Conservation (phyloP, 2,797 vertebrate genomes). For the Macrochelys suwanniensis region DNA sequence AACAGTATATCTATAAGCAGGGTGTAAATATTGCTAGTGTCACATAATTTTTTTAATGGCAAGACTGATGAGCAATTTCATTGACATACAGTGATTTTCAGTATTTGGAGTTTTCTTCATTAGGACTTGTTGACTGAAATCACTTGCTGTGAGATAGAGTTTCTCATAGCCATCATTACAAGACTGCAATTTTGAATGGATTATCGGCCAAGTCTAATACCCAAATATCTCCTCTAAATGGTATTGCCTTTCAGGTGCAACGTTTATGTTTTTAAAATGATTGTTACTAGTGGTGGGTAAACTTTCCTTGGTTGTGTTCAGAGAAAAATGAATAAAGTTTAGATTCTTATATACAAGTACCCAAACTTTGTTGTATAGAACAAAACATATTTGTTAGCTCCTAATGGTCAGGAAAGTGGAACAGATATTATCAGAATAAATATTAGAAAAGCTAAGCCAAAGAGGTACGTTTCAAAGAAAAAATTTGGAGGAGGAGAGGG, state of each 20-base stretch:
- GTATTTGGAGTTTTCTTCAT: slow-evolving; percentile 1
- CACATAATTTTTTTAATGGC: slow-evolving; percentile 30
- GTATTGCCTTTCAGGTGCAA: neutral
- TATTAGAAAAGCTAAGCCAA: neutral
- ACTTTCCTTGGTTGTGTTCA: neutral
- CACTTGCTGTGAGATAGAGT: neutral
- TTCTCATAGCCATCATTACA: slow-evolving; percentile 7
- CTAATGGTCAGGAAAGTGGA: neutral
- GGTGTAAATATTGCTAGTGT: slow-evolving; percentile 1
- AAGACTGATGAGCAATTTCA: slow-evolving; percentile 47
- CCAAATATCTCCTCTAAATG: slow-evolving; percentile 38
- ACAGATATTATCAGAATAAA: neutral
- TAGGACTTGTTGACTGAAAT: slow-evolving; percentile 43
- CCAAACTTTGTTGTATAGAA: neutral
- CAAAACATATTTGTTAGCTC: neutral
- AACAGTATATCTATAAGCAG: neutral
- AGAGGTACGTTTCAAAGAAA: neutral
- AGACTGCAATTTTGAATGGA: slow-evolving; percentile 18
- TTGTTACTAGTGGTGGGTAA: neutral
- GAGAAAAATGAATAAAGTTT: neutral
- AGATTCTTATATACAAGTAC: neutral
- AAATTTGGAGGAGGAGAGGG: neutral
- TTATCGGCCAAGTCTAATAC: slow-evolving; percentile 10
- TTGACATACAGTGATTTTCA: slow-evolving; percentile 23
- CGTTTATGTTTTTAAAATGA: slow-evolving; percentile 20